These are phyloP conservation scores for Acromyrmex charruanus DNA, from an alignment of 1,140 invertebrate species.

Conservation along the genomic window DNA sequence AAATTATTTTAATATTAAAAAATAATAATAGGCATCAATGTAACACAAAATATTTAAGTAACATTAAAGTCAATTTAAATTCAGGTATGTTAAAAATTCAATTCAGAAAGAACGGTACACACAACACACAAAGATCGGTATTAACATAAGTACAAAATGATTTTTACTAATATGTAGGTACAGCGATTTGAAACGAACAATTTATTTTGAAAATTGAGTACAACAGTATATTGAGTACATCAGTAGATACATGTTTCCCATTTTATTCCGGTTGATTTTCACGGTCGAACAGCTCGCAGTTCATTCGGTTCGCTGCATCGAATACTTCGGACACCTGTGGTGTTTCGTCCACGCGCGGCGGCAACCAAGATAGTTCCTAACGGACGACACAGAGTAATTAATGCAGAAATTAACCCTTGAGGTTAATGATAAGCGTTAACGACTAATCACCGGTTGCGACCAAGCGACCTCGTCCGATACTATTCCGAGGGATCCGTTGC, in stretches of 20 bases:
- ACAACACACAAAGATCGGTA: too few relatives aligned
- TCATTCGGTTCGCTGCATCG: conserved; percentile 3
- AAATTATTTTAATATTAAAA: too few relatives aligned
- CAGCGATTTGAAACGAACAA: background rate
- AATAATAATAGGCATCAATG: too few relatives aligned
- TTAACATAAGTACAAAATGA: too few relatives aligned
- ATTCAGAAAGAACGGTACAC: too few relatives aligned
- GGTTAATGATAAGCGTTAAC: conserved; percentile 84
- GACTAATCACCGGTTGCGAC: conserved; percentile 79
- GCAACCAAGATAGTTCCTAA: conserved; percentile 70
- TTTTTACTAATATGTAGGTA: too few relatives aligned
- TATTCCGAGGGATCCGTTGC: conserved; percentile 69
- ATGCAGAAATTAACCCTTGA: conserved; percentile 81
- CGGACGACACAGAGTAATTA: conserved; percentile 75
- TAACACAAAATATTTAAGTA: too few relatives aligned
- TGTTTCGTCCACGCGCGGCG: conserved; percentile 42
- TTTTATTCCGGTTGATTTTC: conserved; percentile 38
- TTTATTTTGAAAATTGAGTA: conserved; percentile 4
- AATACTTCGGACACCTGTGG: conserved; percentile 62
- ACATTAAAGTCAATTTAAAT: too few relatives aligned
- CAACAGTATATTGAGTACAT: background rate
- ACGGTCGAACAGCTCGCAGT: conserved; percentile 9
- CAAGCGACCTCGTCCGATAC: conserved; percentile 64
- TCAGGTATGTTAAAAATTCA: too few relatives aligned
- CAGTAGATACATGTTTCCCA: background rate